Evolutionary conservation across 2,888 invertebrate genomes (phyloP).

Genomic region (Dysmachus trigonus): DNA sequence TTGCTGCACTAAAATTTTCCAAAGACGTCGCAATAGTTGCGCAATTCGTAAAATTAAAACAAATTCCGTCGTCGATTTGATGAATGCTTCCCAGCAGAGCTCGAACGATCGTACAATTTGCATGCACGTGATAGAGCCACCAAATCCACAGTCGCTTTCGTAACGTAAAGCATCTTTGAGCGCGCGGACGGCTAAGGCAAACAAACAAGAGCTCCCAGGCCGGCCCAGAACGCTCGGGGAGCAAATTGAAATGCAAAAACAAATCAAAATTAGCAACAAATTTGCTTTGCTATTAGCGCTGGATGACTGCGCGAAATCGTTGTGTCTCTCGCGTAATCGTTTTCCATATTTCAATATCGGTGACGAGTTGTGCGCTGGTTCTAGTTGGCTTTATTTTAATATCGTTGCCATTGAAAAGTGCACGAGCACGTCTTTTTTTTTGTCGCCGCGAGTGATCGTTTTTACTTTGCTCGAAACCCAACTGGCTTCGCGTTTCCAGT

Average conservation of each 20-base stretch:
- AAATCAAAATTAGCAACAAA: slow-evolving; percentile 8
- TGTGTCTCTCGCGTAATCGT: not conserved
- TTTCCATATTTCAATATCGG: not conserved
- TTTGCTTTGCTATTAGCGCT: slow-evolving; percentile 3
- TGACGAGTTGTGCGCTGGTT: not conserved
- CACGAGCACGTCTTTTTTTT: not conserved
- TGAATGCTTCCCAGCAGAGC: not conserved
- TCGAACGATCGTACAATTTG: not conserved
- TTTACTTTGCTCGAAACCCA: not conserved
- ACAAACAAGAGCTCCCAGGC: not conserved
- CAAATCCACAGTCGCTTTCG: not conserved
- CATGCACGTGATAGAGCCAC: slow-evolving; percentile 20
- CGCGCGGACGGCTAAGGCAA: not conserved
- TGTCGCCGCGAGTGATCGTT: not conserved
- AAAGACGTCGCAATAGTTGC: not conserved
- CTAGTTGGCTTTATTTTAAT: not conserved
- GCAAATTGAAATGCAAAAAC: not conserved
- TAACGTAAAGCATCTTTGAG: not conserved
- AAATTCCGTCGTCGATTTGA: not conserved
- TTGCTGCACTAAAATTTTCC: not conserved
- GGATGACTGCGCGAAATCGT: slow-evolving; percentile 1
- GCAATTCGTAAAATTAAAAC: slow-evolving; percentile 20
- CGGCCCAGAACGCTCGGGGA: not conserved
- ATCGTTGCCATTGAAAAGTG: slow-evolving; percentile 31
- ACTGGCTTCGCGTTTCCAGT: not conserved